phyloP scores from a whole-genome alignment of 1,140 invertebrate species.

The Chelonus insularis region DNA sequence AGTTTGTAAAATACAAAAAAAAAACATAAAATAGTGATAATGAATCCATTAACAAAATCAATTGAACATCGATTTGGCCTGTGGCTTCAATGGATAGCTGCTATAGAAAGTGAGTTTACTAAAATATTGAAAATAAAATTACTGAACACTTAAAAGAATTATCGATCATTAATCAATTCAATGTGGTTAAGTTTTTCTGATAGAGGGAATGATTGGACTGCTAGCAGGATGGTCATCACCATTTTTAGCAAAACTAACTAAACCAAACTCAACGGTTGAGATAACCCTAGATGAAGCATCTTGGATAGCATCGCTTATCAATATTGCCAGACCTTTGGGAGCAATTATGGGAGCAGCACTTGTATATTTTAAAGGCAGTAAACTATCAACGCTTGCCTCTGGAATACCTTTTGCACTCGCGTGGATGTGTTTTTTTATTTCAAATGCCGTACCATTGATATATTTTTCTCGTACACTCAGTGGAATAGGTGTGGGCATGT shows the following conservation, averaged over 20 bases:
- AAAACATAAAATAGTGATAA: too few species aligned
- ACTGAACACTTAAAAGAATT: too few species aligned
- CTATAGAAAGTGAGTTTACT: slow-evolving; percentile 4
- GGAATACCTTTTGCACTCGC: slow-evolving; percentile 66
- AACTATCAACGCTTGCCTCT: slow-evolving; percentile 65
- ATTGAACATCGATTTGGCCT: not conserved
- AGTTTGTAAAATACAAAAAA: too few species aligned
- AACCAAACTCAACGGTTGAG: slow-evolving; percentile 56
- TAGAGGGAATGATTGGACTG: slow-evolving; percentile 47
- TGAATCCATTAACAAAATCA: not conserved
- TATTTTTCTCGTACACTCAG: slow-evolving; percentile 62
- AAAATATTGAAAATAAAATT: too few species aligned
- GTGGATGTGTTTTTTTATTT: slow-evolving; percentile 66
- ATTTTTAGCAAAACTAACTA: slow-evolving; percentile 59
- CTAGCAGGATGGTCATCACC: slow-evolving; percentile 64
- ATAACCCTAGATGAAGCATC: slow-evolving; percentile 65
- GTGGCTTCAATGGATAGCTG: slow-evolving; percentile 22
- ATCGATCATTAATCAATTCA: too few species aligned
- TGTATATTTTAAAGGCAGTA: slow-evolving; percentile 65
- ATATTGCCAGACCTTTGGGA: slow-evolving; percentile 52
- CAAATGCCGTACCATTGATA: slow-evolving; percentile 57
- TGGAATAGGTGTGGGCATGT: slow-evolving; percentile 68
- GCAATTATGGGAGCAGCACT: slow-evolving; percentile 44
- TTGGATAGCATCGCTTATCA: slow-evolving; percentile 67
- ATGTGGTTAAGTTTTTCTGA: slow-evolving; percentile 53